Base-by-base conservation (phyloP, 2,888 invertebrate genomes). In the Polyploca ridens region DNA sequence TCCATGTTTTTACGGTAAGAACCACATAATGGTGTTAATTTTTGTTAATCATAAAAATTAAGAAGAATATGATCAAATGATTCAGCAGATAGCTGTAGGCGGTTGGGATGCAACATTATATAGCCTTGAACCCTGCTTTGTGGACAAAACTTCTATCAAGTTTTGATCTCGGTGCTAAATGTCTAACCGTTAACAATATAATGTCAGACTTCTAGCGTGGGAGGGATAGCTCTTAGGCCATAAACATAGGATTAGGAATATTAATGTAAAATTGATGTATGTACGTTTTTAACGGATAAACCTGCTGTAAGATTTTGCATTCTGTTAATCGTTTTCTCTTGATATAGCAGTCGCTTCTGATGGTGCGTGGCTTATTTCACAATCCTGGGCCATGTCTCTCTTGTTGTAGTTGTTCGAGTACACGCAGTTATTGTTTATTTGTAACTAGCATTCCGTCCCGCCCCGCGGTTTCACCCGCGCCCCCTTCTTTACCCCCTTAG, bases 91-190 rank as follows among this genome's bases (percentile, higher is more conserved):
- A 27, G 33, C 78, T 70, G 93, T 93, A 83, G 93, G 93, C 76
- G 84, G 90, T 85, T 76, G 86, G 78, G 87, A 89, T 92, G 93
- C 91, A 91, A 83, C 84, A 81, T 82, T 85, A 82, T 71, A 79
- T 78, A 84, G 76, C 88, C 89, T 88, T 91, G 90, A 91, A 91
- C 92, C 87, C 82, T 78, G 74, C 91, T 86, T 82, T 78, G 74
- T 75, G 74, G 72, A 79, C 81, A 82, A 54, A 82, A 77, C 69
- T 44, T 41, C 44, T 14, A 44, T 38, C 70, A 71, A 74, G 71
- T 69, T 80, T 72, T 69, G 70, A 70, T 69, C 66, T 63, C 69
- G 75, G 74, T 76, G 65, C 73, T 73, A 65, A 72, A 75, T 75
- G 74, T 72, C 79, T 76, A 78, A 78, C 77, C 74, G 69, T 77